Conservation (phyloP, 2,113 vertebrate genomes). For the Atrichornis clamosus region DNA sequence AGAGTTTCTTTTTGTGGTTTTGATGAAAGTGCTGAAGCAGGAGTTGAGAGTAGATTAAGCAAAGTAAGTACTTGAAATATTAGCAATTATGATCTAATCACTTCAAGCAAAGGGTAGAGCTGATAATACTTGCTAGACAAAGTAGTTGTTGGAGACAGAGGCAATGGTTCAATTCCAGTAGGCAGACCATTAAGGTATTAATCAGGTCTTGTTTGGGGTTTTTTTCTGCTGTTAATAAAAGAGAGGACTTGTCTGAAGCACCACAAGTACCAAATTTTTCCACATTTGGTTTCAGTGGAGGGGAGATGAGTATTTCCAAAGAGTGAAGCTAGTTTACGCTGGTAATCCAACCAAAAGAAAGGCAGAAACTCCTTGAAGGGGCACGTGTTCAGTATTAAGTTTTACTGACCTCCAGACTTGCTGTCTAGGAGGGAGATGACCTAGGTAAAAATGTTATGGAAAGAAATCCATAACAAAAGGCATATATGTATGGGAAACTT, state of each 20-base stretch:
- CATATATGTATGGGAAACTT: fast-evolving
- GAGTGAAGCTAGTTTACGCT: not conserved
- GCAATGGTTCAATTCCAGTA: not conserved
- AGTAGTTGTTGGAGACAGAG: not conserved
- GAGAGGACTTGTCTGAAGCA: not conserved
- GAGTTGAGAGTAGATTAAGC: not conserved
- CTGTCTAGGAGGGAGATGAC: not conserved
- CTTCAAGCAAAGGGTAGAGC: not conserved
- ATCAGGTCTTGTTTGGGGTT: not conserved
- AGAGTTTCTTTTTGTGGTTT: not conserved
- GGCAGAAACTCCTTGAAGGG: not conserved
- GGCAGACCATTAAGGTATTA: not conserved
- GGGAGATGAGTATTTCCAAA: not conserved
- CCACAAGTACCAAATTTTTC: not conserved
- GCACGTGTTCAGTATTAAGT: fast-evolving
- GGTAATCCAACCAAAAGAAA: not conserved
- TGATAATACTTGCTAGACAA: not conserved
- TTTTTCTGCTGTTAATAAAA: not conserved
- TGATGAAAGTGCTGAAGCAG: not conserved
- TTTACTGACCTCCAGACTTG: not conserved
- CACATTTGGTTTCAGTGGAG: not conserved
- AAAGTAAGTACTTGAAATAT: not conserved
- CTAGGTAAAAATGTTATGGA: not conserved
- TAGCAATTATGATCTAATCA: not conserved
- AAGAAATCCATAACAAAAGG: not conserved